Percentiles rank a stretch among this genome's conserved stretches.
These are phyloP conservation scores for Melanotaenia duboulayi DNA, from an alignment of 2,113 vertebrate genomes.

Conservation along the genomic window DNA sequence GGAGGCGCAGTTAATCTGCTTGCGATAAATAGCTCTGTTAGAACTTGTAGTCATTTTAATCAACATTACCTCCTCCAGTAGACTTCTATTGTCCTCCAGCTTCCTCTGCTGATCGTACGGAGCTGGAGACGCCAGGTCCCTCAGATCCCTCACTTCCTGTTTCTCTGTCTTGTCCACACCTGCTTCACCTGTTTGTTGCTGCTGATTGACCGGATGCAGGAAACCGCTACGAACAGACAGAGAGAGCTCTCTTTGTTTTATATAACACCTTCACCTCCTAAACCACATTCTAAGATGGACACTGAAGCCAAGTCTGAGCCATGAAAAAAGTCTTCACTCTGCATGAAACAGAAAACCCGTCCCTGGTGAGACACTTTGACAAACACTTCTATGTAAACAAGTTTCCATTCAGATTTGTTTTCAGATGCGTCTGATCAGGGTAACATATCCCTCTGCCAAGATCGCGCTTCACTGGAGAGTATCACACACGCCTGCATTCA, in stretches of 20 bases:
- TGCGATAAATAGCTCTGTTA: too few relatives aligned
- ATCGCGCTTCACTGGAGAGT: slow-evolving; percentile 23
- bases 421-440: slow-evolving; percentile 40
- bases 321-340: too few relatives aligned
- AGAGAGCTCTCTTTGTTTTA: slow-evolving; percentile 3
- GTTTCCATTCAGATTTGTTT: slow-evolving; percentile 57
- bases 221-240: slow-evolving; percentile 38
- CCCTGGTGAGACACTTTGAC: background rate
- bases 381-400: background rate
- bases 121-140: slow-evolving; percentile 1
- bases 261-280: too few relatives aligned
- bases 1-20: background rate
- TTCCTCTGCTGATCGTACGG: slow-evolving; percentile 47
- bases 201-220: slow-evolving; percentile 41
- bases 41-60: background rate
- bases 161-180: background rate
- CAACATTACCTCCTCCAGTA: slow-evolving; percentile 71
- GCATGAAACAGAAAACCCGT: background rate
- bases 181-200: slow-evolving; percentile 29
- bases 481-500: slow-evolving; percentile 23
- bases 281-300: too few relatives aligned
- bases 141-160: slow-evolving; percentile 16
- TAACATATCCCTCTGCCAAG: slow-evolving; percentile 39
- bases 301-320: too few relatives aligned
- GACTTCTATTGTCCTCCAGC: slow-evolving; percentile 50